Evolutionary conservation across 1,140 invertebrate genomes (phyloP).

Genomic region (Euura saliciscinereae): DNA sequence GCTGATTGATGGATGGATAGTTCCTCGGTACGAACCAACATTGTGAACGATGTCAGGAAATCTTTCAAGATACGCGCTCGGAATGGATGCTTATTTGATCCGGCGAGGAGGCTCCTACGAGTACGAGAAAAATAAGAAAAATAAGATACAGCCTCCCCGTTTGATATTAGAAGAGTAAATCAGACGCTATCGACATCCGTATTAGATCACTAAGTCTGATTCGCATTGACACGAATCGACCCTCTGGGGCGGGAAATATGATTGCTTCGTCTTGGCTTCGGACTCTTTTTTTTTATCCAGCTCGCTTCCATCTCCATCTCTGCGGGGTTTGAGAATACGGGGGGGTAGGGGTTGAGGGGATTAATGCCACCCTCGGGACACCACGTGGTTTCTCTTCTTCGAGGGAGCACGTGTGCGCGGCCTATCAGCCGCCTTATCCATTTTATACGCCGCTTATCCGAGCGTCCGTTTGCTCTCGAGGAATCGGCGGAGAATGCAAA

Average conservation of each 20-base stretch:
- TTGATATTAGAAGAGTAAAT: constrained; percentile 43
- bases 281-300: constrained; percentile 8
- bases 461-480: neutral
- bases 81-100: neutral
- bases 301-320: neutral
- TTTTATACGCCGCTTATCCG: neutral
- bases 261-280: constrained; percentile 49
- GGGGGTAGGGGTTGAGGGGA: constrained; percentile 41
- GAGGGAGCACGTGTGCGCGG: neutral
- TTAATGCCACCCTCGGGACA: constrained; percentile 60
- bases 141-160: constrained; percentile 6
- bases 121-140: neutral
- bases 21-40: too few relatives aligned
- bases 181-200: constrained; percentile 54
- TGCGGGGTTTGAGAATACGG: constrained; percentile 19
- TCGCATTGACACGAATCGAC: constrained; percentile 59
- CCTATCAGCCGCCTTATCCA: constrained; percentile 6
- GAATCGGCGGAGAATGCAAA: neutral
- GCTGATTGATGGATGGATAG: too few relatives aligned
- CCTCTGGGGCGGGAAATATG: constrained; percentile 60
- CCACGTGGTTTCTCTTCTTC: constrained; percentile 34
- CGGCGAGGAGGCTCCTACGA: too few relatives aligned
- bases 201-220: constrained; percentile 60
- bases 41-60: too few relatives aligned
- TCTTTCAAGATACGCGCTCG: neutral